These are phyloP conservation scores for Agriopis aurantiaria DNA, from an alignment of 2,888 invertebrate species.

Conservation along the genomic window DNA sequence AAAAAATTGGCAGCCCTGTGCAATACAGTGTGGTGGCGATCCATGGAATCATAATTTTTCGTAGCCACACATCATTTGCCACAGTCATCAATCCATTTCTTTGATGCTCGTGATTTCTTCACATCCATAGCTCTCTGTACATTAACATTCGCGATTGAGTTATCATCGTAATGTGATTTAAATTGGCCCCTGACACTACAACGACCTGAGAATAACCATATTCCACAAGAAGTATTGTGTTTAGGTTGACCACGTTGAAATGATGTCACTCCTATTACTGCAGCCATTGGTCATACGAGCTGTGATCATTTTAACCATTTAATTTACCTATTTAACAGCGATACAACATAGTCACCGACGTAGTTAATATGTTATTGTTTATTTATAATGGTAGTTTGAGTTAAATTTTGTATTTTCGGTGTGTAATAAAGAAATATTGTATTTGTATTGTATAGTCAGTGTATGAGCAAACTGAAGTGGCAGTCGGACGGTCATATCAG, in stretches of 20 bases:
- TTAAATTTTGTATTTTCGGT: too few relatives aligned
- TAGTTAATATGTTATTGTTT: too few relatives aligned
- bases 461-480: background rate
- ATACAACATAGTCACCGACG: too few relatives aligned
- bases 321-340: too few relatives aligned
- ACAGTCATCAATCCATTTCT: constrained; percentile 40
- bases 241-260: constrained; percentile 29
- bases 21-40: background rate
- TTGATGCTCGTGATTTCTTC: constrained; percentile 39
- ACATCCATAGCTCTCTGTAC: constrained; percentile 35
- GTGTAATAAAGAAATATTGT: too few relatives aligned
- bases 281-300: too few relatives aligned
- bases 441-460: background rate
- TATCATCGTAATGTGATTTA: constrained; percentile 83
- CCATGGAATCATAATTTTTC: background rate
- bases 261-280: too few relatives aligned
- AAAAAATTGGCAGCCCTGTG: too few relatives aligned
- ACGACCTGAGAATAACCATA: constrained; percentile 49
- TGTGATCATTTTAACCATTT: too few relatives aligned
- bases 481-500: too few relatives aligned
- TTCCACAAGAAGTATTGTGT: constrained; percentile 49
- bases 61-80: constrained; percentile 6
- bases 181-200: constrained; percentile 79
- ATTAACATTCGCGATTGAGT: constrained; percentile 74
- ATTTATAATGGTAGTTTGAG: too few relatives aligned